phyloP scores from a whole-genome alignment of 2,113 vertebrate genomes.

The Cyanoramphus novaezelandiae region DNA sequence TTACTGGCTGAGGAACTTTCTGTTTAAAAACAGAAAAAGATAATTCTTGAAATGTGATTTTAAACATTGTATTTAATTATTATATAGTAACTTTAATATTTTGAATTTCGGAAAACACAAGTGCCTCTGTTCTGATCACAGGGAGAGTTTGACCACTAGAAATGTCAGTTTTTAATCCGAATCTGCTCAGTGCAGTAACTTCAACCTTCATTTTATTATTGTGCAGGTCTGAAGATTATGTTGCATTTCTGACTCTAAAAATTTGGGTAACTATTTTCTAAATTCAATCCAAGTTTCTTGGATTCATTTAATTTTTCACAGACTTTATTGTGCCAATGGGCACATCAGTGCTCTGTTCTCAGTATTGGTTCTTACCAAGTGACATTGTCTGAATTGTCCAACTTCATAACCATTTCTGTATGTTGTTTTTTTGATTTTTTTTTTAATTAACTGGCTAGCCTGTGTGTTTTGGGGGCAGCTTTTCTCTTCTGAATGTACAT shows the following conservation, averaged over 20 bases:
- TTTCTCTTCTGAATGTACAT: background rate
- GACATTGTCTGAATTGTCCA: background rate
- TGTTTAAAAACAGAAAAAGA: background rate
- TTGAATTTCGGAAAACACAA: background rate
- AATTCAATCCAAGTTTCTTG: background rate
- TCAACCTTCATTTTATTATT: background rate
- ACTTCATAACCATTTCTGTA: background rate
- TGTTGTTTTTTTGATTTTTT: accelerated
- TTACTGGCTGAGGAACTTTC: background rate
- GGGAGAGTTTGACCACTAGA: background rate
- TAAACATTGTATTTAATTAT: background rate
- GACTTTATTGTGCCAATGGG: background rate
- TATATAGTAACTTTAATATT: background rate
- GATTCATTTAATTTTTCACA: background rate
- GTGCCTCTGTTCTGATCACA: background rate
- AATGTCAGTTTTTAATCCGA: background rate
- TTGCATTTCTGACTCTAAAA: background rate
- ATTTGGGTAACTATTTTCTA: background rate
- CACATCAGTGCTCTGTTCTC: background rate
- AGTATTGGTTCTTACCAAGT: background rate
- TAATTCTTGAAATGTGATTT: background rate
- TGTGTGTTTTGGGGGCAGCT: background rate
- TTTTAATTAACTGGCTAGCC: background rate
- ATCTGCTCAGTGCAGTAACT: background rate
- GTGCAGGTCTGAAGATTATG: background rate